Percentiles rank a stretch among this genome's conserved stretches.
These are phyloP conservation scores for Epiblema foenella DNA, from an alignment of 2,888 invertebrate genomes.

Conservation along the genomic window DNA sequence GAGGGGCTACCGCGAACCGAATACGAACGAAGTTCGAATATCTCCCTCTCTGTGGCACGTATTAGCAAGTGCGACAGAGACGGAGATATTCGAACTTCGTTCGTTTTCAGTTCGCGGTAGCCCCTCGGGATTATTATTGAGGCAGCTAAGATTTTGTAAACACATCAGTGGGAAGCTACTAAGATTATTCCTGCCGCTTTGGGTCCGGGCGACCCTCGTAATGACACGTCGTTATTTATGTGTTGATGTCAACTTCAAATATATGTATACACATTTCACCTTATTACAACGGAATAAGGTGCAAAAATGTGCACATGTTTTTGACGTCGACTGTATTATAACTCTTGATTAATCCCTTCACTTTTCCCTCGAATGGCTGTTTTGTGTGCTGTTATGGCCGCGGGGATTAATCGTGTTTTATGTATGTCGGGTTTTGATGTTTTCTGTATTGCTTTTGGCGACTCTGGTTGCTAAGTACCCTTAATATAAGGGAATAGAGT, in stretches of 20 bases:
- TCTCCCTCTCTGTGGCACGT: too few relatives aligned
- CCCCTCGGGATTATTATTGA: too few relatives aligned
- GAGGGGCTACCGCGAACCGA: too few relatives aligned
- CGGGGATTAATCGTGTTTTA: slow-evolving; percentile 15
- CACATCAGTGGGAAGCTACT: slow-evolving; percentile 6
- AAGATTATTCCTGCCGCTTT: slow-evolving; percentile 7
- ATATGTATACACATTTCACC: too few relatives aligned
- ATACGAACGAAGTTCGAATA: too few relatives aligned
- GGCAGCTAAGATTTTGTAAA: slow-evolving; percentile 15
- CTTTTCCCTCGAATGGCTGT: slow-evolving; percentile 16
- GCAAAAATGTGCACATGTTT: too few relatives aligned
- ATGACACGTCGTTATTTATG: slow-evolving; percentile 30
- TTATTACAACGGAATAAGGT: too few relatives aligned
- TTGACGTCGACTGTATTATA: slow-evolving; percentile 1
- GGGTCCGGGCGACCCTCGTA: slow-evolving; percentile 8
- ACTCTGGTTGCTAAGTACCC: too few relatives aligned
- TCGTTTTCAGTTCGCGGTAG: too few relatives aligned
- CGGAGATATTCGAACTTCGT: too few relatives aligned
- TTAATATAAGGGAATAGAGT: too few relatives aligned
- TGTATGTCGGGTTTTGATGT: background rate
- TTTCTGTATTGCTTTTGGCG: background rate
- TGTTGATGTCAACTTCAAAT: background rate
- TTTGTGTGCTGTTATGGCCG: slow-evolving; percentile 24
- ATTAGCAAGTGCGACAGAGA: too few relatives aligned
- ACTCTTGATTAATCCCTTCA: slow-evolving; percentile 32